phyloP scores from a whole-genome alignment of 35 echinoderm and acorn worm species.

The Amphiura filiformis region DNA sequence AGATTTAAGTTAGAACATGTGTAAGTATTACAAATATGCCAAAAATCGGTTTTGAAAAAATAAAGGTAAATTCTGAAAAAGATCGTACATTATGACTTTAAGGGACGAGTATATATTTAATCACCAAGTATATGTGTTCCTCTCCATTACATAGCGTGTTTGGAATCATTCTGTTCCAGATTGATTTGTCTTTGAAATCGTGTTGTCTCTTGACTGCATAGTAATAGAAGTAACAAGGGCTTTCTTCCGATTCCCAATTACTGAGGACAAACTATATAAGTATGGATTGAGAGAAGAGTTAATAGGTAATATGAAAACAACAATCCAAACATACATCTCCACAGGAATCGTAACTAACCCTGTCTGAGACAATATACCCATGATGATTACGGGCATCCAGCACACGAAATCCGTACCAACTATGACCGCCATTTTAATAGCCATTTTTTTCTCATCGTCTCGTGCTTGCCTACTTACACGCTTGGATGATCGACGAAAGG shows the following conservation, averaged over 20 bases:
- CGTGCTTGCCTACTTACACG: background rate
- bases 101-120: too few relatives aligned
- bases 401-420: constrained; percentile 78
- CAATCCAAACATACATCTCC: constrained; percentile 82
- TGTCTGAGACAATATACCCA: constrained; percentile 62
- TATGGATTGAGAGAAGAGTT: constrained; percentile 86
- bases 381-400: constrained; percentile 90
- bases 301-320: constrained; percentile 81
- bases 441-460: constrained; percentile 67
- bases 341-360: constrained; percentile 40
- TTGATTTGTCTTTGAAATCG: too few relatives aligned
- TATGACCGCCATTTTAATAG: constrained; percentile 72
- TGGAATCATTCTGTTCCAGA: too few relatives aligned
- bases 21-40: too few relatives aligned
- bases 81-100: too few relatives aligned
- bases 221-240: background rate
- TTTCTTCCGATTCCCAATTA: background rate
- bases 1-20: too few relatives aligned
- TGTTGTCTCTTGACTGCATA: background rate
- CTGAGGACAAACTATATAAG: constrained; percentile 52
- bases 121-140: too few relatives aligned
- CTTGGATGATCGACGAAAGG: constrained; percentile 25
- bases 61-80: too few relatives aligned
- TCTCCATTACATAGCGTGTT: too few relatives aligned
- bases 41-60: too few relatives aligned